A percentile compares a stretch with the other conserved stretches of the same genome.
Conservation (phyloP, 2,113 vertebrate species). For the Opisthocomus hoazin region DNA sequence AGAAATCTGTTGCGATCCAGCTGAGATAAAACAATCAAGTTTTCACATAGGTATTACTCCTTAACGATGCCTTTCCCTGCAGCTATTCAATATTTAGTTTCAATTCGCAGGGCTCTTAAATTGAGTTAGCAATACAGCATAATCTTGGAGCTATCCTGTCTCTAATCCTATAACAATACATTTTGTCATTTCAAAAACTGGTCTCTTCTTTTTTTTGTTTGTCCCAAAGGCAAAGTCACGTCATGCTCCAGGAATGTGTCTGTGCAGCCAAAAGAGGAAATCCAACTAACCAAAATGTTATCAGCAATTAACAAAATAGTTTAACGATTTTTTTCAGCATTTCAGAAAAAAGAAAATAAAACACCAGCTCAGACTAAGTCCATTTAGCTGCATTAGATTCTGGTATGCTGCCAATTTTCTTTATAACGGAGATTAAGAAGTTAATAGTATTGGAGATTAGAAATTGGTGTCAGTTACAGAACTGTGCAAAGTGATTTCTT, state of each 20-base stretch:
- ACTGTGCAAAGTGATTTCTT: slow-evolving; percentile 65
- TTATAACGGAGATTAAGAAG: slow-evolving; percentile 62
- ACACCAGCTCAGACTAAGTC: slow-evolving; percentile 46
- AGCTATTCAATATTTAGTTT: slow-evolving; percentile 47
- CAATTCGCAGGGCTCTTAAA: slow-evolving; percentile 12
- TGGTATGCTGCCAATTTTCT: slow-evolving; percentile 64
- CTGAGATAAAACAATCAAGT: not conserved
- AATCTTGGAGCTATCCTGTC: slow-evolving; percentile 26
- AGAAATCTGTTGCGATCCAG: not conserved
- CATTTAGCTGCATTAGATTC: slow-evolving; percentile 54
- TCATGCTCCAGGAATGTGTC: slow-evolving; percentile 65
- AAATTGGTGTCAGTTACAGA: slow-evolving; percentile 69
- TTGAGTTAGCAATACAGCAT: slow-evolving; percentile 34
- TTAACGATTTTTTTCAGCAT: slow-evolving; percentile 55
- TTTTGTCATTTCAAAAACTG: slow-evolving; percentile 66
- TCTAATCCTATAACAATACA: slow-evolving; percentile 68
- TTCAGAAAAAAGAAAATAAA: slow-evolving; percentile 56
- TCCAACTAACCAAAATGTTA: slow-evolving; percentile 67
- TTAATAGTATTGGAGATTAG: slow-evolving; percentile 70
- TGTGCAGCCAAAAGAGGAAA: slow-evolving; percentile 61
- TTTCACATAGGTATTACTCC: slow-evolving; percentile 11
- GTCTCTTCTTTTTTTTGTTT: slow-evolving; percentile 15
- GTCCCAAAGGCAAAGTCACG: slow-evolving; percentile 51
- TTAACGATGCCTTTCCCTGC: not conserved
- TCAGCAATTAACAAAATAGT: slow-evolving; percentile 67